A percentile compares a stretch with the other conserved stretches of the same genome.
Conservation (phyloP, 1,140 invertebrate genomes). For the Proctacanthus coquilletti region DNA sequence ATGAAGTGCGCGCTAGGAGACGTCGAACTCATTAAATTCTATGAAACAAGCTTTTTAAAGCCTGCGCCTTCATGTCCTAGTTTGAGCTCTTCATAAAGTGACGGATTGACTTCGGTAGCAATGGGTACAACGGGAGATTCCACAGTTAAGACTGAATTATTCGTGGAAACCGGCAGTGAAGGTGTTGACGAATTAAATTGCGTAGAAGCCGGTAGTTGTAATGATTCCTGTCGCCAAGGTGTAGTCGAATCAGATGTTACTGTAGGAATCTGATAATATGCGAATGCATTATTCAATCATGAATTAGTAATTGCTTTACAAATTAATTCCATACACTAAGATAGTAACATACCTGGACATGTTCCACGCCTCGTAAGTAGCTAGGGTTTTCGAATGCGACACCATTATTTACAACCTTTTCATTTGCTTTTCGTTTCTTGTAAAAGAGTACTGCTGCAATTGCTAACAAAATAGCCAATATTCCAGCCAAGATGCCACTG, state of each 20-base stretch:
- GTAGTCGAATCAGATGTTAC: slow-evolving; percentile 12
- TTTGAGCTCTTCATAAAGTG: slow-evolving; percentile 62
- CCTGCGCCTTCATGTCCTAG: slow-evolving; percentile 60
- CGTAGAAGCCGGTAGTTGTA: slow-evolving; percentile 30
- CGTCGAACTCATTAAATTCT: slow-evolving; percentile 12
- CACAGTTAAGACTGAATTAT: background rate
- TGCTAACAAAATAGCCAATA: slow-evolving; percentile 45
- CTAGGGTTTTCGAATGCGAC: slow-evolving; percentile 76
- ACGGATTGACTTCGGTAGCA: slow-evolving; percentile 49
- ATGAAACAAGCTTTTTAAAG: slow-evolving; percentile 53
- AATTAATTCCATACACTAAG: no score
- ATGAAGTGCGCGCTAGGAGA: no score
- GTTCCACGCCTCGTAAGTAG: slow-evolving; percentile 59
- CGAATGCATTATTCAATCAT: no score
- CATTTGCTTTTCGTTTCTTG: slow-evolving; percentile 39
- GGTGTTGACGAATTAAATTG: background rate
- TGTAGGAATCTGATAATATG: slow-evolving; percentile 14
- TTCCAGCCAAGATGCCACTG: slow-evolving; percentile 45
- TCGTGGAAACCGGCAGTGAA: no score
- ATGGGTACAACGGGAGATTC: slow-evolving; percentile 3
- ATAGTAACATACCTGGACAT: slow-evolving; percentile 47
- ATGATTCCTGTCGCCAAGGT: slow-evolving; percentile 29
- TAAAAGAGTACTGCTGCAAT: slow-evolving; percentile 47
- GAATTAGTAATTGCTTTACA: no score
- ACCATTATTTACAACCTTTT: slow-evolving; percentile 37